Percentiles rank a stretch among this genome's conserved stretches.
Conservation (phyloP, 2,113 vertebrate genomes). For the Ardeotis arabs region DNA sequence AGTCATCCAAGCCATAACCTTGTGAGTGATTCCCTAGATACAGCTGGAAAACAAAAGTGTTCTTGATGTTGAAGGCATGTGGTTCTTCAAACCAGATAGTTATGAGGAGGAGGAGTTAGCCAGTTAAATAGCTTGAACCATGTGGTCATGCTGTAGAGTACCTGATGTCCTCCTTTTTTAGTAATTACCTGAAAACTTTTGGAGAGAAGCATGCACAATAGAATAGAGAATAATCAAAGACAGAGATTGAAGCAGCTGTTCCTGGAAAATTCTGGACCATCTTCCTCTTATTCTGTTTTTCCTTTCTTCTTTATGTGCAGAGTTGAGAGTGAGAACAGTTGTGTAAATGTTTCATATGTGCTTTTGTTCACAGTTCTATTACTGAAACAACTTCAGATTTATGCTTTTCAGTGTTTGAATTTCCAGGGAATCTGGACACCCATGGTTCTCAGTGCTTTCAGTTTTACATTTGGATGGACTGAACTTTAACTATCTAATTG, state of each 20-base stretch:
- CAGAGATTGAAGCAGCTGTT: background rate
- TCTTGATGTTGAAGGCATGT: background rate
- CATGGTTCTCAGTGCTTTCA: background rate
- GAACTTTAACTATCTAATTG: background rate
- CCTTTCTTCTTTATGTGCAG: background rate
- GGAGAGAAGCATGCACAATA: background rate
- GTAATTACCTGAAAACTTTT: background rate
- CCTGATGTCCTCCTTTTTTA: background rate
- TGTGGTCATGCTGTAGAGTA: background rate
- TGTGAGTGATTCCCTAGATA: background rate
- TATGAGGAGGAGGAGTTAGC: background rate
- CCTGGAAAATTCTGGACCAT: background rate
- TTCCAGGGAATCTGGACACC: background rate
- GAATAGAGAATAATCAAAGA: background rate
- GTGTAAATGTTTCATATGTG: background rate
- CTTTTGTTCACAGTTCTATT: background rate
- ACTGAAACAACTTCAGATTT: background rate
- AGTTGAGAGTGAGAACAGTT: background rate
- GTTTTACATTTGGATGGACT: background rate
- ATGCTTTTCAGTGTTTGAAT: background rate
- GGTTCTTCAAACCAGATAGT: background rate
- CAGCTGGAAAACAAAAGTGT: background rate
- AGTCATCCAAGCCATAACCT: background rate
- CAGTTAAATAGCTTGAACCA: background rate
- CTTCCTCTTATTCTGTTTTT: background rate